Evolutionary conservation across 1,140 invertebrate genomes (phyloP).

Genomic region (Formica exsecta): DNA sequence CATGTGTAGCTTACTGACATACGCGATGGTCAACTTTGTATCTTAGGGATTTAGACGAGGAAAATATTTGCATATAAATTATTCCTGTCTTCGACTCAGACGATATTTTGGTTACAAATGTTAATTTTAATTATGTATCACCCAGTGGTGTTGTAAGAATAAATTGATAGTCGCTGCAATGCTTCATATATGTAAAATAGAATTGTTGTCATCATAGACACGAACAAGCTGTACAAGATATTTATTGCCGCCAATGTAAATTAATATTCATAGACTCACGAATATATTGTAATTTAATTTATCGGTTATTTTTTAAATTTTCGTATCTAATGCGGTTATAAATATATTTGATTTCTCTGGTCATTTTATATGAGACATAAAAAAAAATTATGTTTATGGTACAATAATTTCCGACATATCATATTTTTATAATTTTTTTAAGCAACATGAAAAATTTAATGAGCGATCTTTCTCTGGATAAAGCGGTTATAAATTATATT

Average conservation of each 20-base stretch:
- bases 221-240: not conserved
- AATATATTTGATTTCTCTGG: not conserved
- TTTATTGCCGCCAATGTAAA: conserved; percentile 19
- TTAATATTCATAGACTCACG: not conserved
- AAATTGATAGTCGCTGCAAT: conserved; percentile 22
- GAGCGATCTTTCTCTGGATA: not conserved
- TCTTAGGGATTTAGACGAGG: conserved; percentile 13
- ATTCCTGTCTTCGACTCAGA: not conserved
- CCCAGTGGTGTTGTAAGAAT: not conserved
- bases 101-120: conserved; percentile 5
- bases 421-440: conserved; percentile 7
- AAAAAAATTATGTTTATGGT: not conserved
- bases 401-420: not conserved
- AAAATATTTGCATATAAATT: conserved; percentile 16
- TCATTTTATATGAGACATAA: not conserved
- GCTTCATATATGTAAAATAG: too few species aligned
- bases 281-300: conserved; percentile 7
- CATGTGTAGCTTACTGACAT: not conserved
- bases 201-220: not conserved
- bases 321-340: not conserved
- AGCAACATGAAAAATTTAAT: not conserved
- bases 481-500: not conserved
- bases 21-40: conserved; percentile 1
- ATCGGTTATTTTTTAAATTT: not conserved
- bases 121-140: conserved; percentile 8